Evolutionary conservation across 2,113 vertebrate genomes (phyloP).

Genomic region (Megaceryle torquata): DNA sequence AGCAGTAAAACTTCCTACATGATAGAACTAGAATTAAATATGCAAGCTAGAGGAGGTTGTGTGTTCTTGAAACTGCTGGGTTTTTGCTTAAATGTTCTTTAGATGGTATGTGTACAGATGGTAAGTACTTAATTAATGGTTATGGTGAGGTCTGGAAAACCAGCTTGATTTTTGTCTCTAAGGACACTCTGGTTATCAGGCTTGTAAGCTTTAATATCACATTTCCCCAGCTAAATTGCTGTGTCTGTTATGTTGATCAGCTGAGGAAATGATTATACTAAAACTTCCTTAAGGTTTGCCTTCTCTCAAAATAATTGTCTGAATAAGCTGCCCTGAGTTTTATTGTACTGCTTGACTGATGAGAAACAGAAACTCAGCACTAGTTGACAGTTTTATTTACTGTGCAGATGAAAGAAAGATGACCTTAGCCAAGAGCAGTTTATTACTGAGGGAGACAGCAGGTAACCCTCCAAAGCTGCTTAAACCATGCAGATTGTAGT

Average conservation of each 20-base stretch:
- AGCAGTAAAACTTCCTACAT: background rate
- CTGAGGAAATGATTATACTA: background rate
- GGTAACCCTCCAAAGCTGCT: background rate
- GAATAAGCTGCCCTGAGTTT: background rate
- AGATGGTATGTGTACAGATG: background rate
- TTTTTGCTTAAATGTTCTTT: background rate
- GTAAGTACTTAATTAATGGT: background rate
- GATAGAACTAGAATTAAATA: background rate
- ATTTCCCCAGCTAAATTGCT: constrained; percentile 7
- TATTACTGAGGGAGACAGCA: background rate
- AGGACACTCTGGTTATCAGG: background rate
- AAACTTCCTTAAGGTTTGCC: constrained; percentile 1
- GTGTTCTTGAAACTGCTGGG: background rate
- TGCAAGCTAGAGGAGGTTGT: background rate
- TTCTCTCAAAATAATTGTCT: background rate
- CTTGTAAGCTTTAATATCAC: background rate
- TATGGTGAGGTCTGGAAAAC: background rate
- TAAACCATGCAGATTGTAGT: background rate
- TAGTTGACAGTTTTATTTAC: constrained; percentile 32
- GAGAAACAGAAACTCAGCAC: constrained; percentile 9
- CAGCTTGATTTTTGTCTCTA: constrained; percentile 1
- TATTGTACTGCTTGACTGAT: constrained; percentile 5
- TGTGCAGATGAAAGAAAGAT: constrained; percentile 31
- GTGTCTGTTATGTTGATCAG: background rate
- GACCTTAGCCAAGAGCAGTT: constrained; percentile 7